These are phyloP conservation scores for Bufo gargarizans DNA, from an alignment of 2,113 vertebrate species.

Conservation along the genomic window DNA sequence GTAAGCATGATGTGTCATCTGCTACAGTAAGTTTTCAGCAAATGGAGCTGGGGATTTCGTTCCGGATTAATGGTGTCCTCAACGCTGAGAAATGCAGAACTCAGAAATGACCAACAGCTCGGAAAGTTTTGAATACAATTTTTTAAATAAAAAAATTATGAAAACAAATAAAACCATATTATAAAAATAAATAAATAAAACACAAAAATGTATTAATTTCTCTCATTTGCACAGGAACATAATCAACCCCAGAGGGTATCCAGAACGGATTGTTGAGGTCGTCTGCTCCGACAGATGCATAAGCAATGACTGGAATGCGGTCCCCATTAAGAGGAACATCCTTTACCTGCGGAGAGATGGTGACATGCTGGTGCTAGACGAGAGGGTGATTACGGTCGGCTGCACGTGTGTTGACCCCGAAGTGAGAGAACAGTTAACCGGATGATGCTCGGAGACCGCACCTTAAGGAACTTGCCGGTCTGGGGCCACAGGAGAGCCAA, in stretches of 20 bases:
- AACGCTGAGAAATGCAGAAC: too few relatives aligned
- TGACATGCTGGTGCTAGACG: background rate
- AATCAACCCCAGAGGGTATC: background rate
- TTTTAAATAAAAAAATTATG: too few relatives aligned
- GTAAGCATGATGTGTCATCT: too few relatives aligned
- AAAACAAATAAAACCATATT: background rate
- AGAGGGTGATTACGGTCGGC: constrained; percentile 2
- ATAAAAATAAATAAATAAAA: background rate
- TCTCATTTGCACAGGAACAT: background rate
- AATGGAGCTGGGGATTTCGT: too few relatives aligned
- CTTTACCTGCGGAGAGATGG: constrained; percentile 7
- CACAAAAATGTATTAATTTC: background rate
- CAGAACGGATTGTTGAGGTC: background rate
- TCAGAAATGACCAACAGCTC: too few relatives aligned
- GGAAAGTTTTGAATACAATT: too few relatives aligned
- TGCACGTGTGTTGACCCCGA: constrained; percentile 36
- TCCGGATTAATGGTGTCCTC: too few relatives aligned
- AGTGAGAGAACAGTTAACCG: background rate
- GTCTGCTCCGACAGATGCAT: background rate
- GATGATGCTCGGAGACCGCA: background rate
- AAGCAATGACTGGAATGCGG: constrained; percentile 9
- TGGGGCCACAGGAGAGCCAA: background rate
- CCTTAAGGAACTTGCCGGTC: too few relatives aligned
- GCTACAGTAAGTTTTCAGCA: too few relatives aligned
- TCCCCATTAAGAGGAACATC: constrained; percentile 13